phyloP scores from a whole-genome alignment of 2,888 invertebrate species.

The Tachina fera region DNA sequence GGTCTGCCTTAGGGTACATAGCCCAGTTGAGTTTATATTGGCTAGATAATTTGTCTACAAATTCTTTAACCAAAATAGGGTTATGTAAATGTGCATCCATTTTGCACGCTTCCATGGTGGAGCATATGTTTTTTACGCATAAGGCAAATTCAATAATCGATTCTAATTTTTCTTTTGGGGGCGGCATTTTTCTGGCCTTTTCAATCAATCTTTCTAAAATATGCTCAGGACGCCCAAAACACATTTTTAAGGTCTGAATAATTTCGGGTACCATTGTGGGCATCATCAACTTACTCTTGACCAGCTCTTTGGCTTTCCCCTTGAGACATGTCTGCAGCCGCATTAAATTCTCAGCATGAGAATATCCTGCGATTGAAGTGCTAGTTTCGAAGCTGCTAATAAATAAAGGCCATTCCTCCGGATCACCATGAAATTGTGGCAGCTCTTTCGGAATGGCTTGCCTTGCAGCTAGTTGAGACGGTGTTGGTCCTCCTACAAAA shows the following conservation, averaged over 20 bases:
- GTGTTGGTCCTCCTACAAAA: neutral
- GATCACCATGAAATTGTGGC: constrained; percentile 21
- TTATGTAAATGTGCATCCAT: constrained; percentile 31
- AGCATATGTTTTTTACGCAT: constrained; percentile 35
- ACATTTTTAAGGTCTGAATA: too few species aligned
- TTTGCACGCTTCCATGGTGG: constrained; percentile 41
- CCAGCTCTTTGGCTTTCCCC: constrained; percentile 42
- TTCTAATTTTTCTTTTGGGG: constrained; percentile 36
- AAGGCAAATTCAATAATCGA: constrained; percentile 51
- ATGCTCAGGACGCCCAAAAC: constrained; percentile 55
- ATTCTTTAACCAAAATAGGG: constrained; percentile 21
- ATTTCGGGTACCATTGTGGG: too few species aligned
- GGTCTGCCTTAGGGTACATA: constrained; percentile 24
- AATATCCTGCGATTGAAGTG: constrained; percentile 35
- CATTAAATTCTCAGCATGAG: constrained; percentile 54
- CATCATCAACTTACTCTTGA: constrained; percentile 35
- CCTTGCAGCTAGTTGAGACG: constrained; percentile 16
- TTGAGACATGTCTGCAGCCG: constrained; percentile 49
- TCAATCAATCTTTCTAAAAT: neutral
- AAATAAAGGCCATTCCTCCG: constrained; percentile 37
- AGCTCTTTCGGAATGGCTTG: constrained; percentile 28
- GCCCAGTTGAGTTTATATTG: constrained; percentile 43
- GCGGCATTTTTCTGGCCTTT: constrained; percentile 36
- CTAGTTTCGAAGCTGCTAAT: constrained; percentile 23
- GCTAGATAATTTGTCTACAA: neutral